Percentiles rank a stretch among this genome's conserved stretches.
Conservation (phyloP, 2,113 vertebrate species). For the Crotalus viridis region DNA sequence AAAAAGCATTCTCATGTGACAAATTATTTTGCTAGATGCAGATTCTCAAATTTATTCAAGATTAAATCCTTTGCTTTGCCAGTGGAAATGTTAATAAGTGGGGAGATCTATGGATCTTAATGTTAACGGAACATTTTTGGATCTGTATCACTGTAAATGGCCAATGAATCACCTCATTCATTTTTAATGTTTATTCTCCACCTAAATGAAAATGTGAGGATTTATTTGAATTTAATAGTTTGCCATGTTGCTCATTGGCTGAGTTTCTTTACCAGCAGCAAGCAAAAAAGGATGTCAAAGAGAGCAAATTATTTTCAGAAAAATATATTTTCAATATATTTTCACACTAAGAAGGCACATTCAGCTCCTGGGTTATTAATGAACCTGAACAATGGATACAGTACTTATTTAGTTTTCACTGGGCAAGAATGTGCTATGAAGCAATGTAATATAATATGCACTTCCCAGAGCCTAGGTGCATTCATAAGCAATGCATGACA, state of each 20-base stretch:
- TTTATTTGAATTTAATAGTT: neutral
- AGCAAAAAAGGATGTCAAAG: neutral
- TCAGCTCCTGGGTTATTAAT: neutral
- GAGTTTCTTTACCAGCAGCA: neutral
- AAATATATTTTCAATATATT: constrained; percentile 22
- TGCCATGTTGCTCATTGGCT: neutral
- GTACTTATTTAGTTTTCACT: constrained; percentile 2
- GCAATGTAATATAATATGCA: neutral
- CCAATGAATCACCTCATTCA: neutral
- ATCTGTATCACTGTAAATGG: neutral
- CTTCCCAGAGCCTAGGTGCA: neutral
- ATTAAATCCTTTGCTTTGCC: neutral
- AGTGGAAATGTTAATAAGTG: neutral
- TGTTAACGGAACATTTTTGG: neutral
- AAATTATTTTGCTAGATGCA: neutral
- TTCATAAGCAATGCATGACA: neutral
- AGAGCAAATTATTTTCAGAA: constrained; percentile 25
- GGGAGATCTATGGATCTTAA: too few species aligned
- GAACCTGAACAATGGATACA: neutral
- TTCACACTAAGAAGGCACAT: neutral
- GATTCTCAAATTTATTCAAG: neutral
- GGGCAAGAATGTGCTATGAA: neutral
- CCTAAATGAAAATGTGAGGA: neutral
- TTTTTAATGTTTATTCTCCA: neutral
- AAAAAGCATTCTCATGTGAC: neutral